Evolutionary conservation across 92 coral and sea anemone genomes (phyloP).

Genomic region (Galaxea fascicularis): DNA sequence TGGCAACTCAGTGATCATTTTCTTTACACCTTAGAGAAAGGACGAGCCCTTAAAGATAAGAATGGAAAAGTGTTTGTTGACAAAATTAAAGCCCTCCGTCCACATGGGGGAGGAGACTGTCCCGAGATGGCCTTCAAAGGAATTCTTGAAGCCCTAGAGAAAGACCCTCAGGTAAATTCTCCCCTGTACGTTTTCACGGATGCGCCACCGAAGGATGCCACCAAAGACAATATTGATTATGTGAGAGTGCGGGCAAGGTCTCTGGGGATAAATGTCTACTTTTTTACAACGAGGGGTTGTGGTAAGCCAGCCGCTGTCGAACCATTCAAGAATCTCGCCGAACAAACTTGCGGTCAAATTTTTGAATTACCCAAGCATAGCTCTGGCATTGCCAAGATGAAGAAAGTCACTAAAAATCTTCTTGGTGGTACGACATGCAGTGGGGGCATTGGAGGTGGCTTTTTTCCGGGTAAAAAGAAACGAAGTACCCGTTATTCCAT

Average conservation of each 20-base stretch:
- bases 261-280: constrained; percentile 54
- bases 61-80: constrained; percentile 39
- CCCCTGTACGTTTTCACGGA: constrained; percentile 89
- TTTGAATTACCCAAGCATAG: constrained; percentile 33
- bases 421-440: constrained; percentile 58
- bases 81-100: constrained; percentile 55
- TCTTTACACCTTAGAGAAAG: neutral
- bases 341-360: constrained; percentile 72
- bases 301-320: neutral
- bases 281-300: constrained; percentile 45
- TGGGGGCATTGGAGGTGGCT: constrained; percentile 37
- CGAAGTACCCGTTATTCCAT: constrained; percentile 11
- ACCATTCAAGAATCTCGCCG: constrained; percentile 62
- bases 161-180: constrained; percentile 60
- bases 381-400: constrained; percentile 10
- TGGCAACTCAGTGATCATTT: no score
- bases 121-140: constrained; percentile 79
- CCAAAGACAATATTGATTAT: constrained; percentile 6
- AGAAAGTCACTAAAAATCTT: neutral
- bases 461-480: neutral
- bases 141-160: constrained; percentile 63
- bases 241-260: constrained; percentile 21
- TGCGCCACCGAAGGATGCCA: constrained; percentile 80
- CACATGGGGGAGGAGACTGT: constrained; percentile 80
- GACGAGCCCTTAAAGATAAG: neutral